A percentile compares a stretch with the other conserved stretches of the same genome.
Conservation (phyloP, 2,888 invertebrate species). For the Trichopoda pennipes region DNA sequence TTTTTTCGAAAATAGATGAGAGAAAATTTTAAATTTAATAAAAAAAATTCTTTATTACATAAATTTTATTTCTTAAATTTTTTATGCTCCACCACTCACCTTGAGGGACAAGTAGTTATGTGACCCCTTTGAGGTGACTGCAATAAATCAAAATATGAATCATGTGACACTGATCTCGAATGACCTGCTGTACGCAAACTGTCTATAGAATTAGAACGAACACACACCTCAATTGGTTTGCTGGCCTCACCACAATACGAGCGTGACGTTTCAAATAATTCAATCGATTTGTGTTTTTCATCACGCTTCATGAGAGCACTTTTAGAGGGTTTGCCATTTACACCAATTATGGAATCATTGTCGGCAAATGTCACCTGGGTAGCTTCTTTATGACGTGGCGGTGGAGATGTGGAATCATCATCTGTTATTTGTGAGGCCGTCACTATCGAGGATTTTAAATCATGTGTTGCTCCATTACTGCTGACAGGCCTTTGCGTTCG, state of each 20-base stretch:
- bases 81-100: slow-evolving; percentile 74
- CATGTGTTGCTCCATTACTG: slow-evolving; percentile 73
- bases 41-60: too few relatives aligned
- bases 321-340: slow-evolving; percentile 73
- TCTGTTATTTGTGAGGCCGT: slow-evolving; percentile 56
- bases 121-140: slow-evolving; percentile 81
- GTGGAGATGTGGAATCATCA: slow-evolving; percentile 59
- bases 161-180: slow-evolving; percentile 92
- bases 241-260: slow-evolving; percentile 60
- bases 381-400: slow-evolving; percentile 70
- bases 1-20: too few relatives aligned
- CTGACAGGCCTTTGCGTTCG: slow-evolving; percentile 78
- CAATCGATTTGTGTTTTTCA: slow-evolving; percentile 79
- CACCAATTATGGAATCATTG: slow-evolving; percentile 72
- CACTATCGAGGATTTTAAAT: slow-evolving; percentile 72
- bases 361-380: slow-evolving; percentile 78
- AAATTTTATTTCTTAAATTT: too few relatives aligned
- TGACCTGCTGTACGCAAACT: slow-evolving; percentile 81
- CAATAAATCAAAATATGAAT: slow-evolving; percentile 91
- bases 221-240: slow-evolving; percentile 80
- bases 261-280: slow-evolving; percentile 77
- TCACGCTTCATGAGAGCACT: slow-evolving; percentile 75
- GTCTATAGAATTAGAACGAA: slow-evolving; percentile 80
- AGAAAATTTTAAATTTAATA: too few relatives aligned
- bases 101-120: slow-evolving; percentile 80